Evolutionary conservation across 1,140 invertebrate genomes (phyloP).

Genomic region (Drosophila littoralis): DNA sequence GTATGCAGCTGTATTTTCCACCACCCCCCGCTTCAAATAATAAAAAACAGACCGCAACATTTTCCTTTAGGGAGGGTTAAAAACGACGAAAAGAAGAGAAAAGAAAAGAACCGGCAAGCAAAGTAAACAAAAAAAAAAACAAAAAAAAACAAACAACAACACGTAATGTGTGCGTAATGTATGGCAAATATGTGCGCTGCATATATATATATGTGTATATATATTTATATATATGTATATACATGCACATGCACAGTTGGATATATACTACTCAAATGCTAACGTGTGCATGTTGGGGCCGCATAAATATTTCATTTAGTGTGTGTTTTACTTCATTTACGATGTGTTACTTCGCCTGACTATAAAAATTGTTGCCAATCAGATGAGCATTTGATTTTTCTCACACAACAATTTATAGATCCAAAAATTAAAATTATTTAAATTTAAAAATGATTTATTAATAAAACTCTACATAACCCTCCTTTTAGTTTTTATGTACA

Average conservation of each 20-base stretch:
- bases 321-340: constrained; percentile 76
- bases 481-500: too few relatives aligned
- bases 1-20: constrained; percentile 51
- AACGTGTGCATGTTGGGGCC: constrained; percentile 17
- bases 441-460: too few relatives aligned
- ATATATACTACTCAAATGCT: constrained; percentile 12
- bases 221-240: constrained; percentile 11
- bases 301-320: constrained; percentile 80
- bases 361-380: constrained; percentile 34
- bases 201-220: constrained; percentile 7
- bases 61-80: constrained; percentile 32
- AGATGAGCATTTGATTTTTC: constrained; percentile 9
- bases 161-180: constrained; percentile 80
- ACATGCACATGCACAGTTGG: constrained; percentile 1
- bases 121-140: constrained; percentile 31
- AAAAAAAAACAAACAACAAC: constrained; percentile 57
- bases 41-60: constrained; percentile 49
- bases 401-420: too few relatives aligned
- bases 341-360: constrained; percentile 54
- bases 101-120: constrained; percentile 16
- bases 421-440: too few relatives aligned
- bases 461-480: too few relatives aligned
- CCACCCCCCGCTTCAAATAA: constrained; percentile 2
- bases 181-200: constrained; percentile 72
- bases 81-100: constrained; percentile 20